Base-by-base conservation (phyloP, 2,888 invertebrate species). In the Dascillus cervinus region DNA sequence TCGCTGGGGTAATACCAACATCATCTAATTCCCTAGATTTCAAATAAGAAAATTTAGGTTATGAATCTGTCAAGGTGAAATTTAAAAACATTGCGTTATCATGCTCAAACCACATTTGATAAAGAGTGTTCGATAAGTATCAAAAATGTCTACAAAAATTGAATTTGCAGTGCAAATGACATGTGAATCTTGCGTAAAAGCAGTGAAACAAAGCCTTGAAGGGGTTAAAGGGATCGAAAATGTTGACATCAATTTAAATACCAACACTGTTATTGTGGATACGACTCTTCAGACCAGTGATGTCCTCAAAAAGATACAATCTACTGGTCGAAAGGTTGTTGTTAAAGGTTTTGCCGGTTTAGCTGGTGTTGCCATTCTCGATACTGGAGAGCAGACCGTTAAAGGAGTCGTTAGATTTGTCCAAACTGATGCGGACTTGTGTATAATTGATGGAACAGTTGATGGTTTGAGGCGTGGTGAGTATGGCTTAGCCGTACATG, bases 371-470 rank as follows among this genome's bases (percentile, higher is more conserved):
- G 86, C 88, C 0, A 80, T 88, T 50, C 72, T 90, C 34, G 71
- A 72, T 29, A 59, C 64, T 3, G 59, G 61, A 6, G 11, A 11
- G 23, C 10, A 35, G 26, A 38, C 44, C 14, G 66, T 84, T 2
- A 67, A 78, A 51, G 91, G 91, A 0, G 81, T 92, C 9, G 72
- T 90, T 3, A 63, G 91, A 34, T 82, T 92, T 55, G 72, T 79
- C 21, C 82, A 86, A 64, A 62, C 68, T 0, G 54, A 63, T 41
- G 66, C 71, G 9, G 60, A 71, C 22, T 66, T 64, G 0, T 78
- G 84, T 28, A 70, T 91, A 1, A 72, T 89, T 2, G 92, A 92
- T 55, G 91, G 91, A 1, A 83, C 84, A 2, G 65, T 92, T 2
- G 90, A 91, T 64, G 87, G 88, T 0, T 66, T 92, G 23, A 46